phyloP scores from a whole-genome alignment of 2,797 vertebrate genomes.

The Halcyon chelicuti region DNA sequence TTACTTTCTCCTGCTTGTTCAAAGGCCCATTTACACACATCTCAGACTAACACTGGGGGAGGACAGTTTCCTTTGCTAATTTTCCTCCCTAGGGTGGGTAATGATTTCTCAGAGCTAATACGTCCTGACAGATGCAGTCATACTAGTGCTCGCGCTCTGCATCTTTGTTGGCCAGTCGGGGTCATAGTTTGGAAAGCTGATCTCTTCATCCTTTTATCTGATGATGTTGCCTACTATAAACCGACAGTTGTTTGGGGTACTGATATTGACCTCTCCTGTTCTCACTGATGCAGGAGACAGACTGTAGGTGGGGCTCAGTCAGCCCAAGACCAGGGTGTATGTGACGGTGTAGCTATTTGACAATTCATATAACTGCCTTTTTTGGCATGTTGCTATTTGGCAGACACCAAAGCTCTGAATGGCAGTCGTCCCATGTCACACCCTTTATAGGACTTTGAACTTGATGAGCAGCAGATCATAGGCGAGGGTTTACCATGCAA shows the following conservation, averaged over 20 bases:
- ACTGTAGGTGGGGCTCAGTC: background rate
- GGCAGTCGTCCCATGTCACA: background rate
- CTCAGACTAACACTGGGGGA: background rate
- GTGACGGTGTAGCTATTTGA: background rate
- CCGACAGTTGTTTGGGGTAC: background rate
- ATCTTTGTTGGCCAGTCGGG: background rate
- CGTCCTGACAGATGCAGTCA: slow-evolving; percentile 47
- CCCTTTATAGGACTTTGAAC: background rate
- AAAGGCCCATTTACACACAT: background rate
- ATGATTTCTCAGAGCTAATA: slow-evolving; percentile 55
- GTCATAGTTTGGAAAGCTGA: slow-evolving; percentile 40
- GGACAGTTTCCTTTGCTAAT: slow-evolving; percentile 38
- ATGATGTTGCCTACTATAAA: background rate
- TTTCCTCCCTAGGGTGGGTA: slow-evolving; percentile 51
- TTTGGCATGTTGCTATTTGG: background rate
- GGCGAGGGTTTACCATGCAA: background rate
- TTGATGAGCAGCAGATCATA: background rate
- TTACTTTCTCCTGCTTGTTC: background rate
- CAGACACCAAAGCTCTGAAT: background rate
- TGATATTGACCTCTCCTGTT: background rate
- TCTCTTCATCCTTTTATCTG: slow-evolving; percentile 62
- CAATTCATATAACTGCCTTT: background rate
- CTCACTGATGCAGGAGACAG: background rate
- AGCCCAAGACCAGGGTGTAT: background rate
- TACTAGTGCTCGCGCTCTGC: background rate